Conservation (phyloP, 2,888 invertebrate genomes). For the Lepidochitona cinerea region DNA sequence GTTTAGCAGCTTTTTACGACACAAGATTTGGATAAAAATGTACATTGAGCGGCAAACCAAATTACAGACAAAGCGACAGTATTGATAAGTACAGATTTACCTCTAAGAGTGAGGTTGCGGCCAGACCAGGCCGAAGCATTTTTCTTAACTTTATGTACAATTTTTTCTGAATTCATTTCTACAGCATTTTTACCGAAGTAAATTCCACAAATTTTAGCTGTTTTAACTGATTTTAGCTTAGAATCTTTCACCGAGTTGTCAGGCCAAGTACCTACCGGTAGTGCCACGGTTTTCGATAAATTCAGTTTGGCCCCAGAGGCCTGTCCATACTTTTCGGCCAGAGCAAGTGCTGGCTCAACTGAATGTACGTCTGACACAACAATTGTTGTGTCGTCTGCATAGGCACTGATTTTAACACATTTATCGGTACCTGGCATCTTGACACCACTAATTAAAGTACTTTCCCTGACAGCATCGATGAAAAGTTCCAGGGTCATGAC, state of each 20-base stretch:
- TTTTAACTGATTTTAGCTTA: background rate
- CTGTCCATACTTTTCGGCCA: conserved; percentile 6
- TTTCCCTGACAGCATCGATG: background rate
- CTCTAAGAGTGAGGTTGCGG: background rate
- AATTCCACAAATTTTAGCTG: background rate
- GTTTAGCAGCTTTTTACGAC: background rate
- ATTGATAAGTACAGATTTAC: background rate
- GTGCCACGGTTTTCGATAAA: conserved; percentile 25
- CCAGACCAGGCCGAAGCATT: background rate
- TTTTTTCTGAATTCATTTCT: background rate
- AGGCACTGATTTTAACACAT: conserved; percentile 10
- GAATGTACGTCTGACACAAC: conserved; percentile 5
- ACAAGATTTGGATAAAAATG: background rate
- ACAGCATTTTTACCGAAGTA: background rate
- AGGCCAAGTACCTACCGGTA: conserved; percentile 33
- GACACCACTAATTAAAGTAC: conserved; percentile 15
- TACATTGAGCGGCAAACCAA: background rate
- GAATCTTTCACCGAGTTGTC: background rate
- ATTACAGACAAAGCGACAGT: background rate
- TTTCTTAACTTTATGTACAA: conserved; percentile 1
- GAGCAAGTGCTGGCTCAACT: background rate
- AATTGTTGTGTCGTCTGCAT: conserved; percentile 18
- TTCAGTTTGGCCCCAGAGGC: conserved; percentile 30
- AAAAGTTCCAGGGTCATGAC: background rate
- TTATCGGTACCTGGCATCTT: conserved; percentile 15